Evolutionary conservation across 1,140 invertebrate species (phyloP), one percentile per base, ranked within the genome.

Genomic region (Hesperophylax magnus): DNA sequence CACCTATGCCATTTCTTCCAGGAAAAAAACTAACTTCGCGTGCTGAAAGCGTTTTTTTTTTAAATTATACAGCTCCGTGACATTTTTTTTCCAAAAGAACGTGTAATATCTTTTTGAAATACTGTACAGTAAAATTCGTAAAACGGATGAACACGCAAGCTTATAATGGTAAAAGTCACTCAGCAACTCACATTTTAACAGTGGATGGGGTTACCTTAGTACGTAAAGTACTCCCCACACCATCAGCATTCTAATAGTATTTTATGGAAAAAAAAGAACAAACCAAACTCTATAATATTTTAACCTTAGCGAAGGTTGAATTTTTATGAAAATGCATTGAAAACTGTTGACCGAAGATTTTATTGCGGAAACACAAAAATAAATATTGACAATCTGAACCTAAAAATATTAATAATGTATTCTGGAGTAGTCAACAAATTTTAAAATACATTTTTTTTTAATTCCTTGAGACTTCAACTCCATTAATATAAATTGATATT

Each of bases 91-190:
- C 22, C 15, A 67, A 67, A 9, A 27, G 63, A n/a, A 47, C 11
- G 14, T 14, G 17, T 31, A 11, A 67, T 34, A 67, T n/a, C n/a
- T 17, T 67, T 71, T 47, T 71, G n/a, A 71, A 71, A 71, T 71
- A 71, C 39, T 18, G 47, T 53, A 27, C n/a, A 27, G 52, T 72
- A 56, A 72, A 72, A 71, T 27, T 22, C 31, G 52, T 77, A 77
- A 61, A 77, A 61, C 61, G 54, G 75, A 17, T 15, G 60, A 60
- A 61, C 75, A 77, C 60, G 75, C 56, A 77, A 63, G 56, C 75
- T 61, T 77, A 20, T 72, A 72, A 77, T 63, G 75, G 63, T 47
- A 79, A 78, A 79, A 79, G 77, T 79, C 63, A 79, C 77, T 71
- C 67, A 71, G n/a, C 61, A 65, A 63, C 39, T 18, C 34, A 65